These are phyloP conservation scores for Malaclemys terrapin DNA, from an alignment of 2,113 vertebrate genomes.

Conservation along the genomic window DNA sequence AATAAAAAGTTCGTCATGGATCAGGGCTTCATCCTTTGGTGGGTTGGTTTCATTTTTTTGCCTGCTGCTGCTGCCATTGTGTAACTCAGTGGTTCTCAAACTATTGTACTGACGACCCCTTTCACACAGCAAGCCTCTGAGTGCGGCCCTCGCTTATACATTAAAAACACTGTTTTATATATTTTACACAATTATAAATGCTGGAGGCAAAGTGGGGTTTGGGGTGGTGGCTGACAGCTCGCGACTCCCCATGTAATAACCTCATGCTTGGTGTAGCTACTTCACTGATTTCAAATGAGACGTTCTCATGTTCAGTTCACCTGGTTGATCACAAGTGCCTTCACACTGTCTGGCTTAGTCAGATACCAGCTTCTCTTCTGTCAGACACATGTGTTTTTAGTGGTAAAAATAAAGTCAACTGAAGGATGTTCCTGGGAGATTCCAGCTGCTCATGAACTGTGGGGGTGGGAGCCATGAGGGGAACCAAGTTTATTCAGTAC, in stretches of 20 bases:
- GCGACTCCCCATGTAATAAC: too few relatives aligned
- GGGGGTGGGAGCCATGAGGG: not conserved
- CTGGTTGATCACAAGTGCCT: not conserved
- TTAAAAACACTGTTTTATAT: too few relatives aligned
- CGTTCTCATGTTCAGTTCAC: not conserved
- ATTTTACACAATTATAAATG: too few relatives aligned
- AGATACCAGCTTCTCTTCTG: not conserved
- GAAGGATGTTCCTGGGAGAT: not conserved
- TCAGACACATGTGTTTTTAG: not conserved
- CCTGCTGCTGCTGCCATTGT: not conserved
- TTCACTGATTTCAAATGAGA: not conserved
- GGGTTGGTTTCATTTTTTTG: not conserved
- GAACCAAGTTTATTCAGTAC: not conserved
- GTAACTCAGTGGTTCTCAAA: too few relatives aligned
- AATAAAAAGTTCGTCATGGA: not conserved
- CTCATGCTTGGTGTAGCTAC: too few relatives aligned
- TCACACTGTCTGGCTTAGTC: not conserved
- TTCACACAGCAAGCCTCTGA: too few relatives aligned
- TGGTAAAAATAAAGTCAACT: not conserved
- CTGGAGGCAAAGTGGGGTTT: too few relatives aligned
- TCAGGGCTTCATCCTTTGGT: not conserved
- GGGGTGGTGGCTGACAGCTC: accelerated
- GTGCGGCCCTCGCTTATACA: too few relatives aligned
- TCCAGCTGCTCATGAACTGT: not conserved
- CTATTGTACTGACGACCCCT: too few relatives aligned